A percentile compares a stretch with the other conserved stretches of the same genome.
These are phyloP conservation scores for Mormyrus proboscirostris DNA, from an alignment of 2,797 vertebrate genomes.

Conservation along the genomic window DNA sequence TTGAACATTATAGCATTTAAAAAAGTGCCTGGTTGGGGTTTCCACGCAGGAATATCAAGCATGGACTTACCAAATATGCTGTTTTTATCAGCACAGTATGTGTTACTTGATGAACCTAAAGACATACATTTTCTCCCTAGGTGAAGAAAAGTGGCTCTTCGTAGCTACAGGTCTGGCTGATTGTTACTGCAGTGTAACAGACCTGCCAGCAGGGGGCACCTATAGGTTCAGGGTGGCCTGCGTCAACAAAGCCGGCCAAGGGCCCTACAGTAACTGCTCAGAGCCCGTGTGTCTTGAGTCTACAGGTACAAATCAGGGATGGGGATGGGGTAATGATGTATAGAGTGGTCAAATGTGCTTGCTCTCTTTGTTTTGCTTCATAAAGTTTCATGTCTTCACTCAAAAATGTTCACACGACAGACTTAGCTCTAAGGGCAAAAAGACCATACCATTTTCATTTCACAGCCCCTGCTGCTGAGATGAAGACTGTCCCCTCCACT, in stretches of 20 bases:
- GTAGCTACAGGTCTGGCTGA: conserved; percentile 77
- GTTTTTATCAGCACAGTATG: neutral
- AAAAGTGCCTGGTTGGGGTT: neutral
- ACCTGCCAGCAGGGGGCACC: conserved; percentile 63
- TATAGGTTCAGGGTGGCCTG: conserved; percentile 92
- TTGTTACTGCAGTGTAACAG: conserved; percentile 88
- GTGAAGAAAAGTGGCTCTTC: conserved; percentile 80
- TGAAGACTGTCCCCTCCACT: conserved; percentile 50
- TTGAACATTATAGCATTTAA: neutral
- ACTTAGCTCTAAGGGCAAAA: neutral
- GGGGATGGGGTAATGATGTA: neutral
- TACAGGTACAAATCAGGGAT: conserved; percentile 53
- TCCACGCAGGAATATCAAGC: neutral
- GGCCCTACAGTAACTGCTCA: conserved; percentile 84
- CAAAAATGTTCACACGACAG: conserved; percentile 1
- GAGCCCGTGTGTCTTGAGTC: conserved; percentile 66
- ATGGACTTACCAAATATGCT: neutral
- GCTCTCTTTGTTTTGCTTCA: conserved; percentile 24
- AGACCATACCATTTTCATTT: conserved; percentile 14
- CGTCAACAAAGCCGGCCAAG: conserved; percentile 90
- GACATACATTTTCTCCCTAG: conserved; percentile 47
- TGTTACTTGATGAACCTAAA: neutral
- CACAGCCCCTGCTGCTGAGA: conserved; percentile 53
- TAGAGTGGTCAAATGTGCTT: neutral
- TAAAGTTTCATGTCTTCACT: conserved; percentile 6